These are phyloP conservation scores for Drosophila malerkotliana DNA, from an alignment of 1,140 invertebrate species.

Conservation along the genomic window DNA sequence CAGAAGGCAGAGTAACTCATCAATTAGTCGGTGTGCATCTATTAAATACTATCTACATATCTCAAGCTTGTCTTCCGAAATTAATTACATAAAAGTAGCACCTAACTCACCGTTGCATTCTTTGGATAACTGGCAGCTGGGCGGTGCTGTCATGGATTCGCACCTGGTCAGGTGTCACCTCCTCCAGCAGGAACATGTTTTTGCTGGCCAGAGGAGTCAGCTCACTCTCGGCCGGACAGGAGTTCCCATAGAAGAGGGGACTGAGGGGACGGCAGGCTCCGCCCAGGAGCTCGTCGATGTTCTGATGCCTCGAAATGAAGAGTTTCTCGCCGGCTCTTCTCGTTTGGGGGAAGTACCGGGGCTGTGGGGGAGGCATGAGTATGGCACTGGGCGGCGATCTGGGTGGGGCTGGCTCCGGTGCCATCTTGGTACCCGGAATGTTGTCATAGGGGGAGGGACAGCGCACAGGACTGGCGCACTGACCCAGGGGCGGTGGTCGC, in stretches of 20 bases:
- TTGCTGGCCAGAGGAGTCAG: conserved; percentile 44
- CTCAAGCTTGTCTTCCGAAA: no score
- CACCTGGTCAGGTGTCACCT: conserved; percentile 87
- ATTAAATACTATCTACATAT: no score
- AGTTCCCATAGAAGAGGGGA: conserved; percentile 85
- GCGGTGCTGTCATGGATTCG: conserved; percentile 91
- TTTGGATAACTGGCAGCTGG: conserved; percentile 88
- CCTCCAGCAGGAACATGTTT: conserved; percentile 77
- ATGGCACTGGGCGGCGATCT: not conserved
- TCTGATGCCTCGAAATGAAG: conserved; percentile 91
- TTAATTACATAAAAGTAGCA: not conserved
- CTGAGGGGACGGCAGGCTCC: conserved; percentile 86
- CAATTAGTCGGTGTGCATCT: not conserved
- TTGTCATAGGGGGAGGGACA: conserved; percentile 89
- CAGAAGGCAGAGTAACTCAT: not conserved
- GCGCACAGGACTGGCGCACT: conserved; percentile 89
- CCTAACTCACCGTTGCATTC: conserved; percentile 75
- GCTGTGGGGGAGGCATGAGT: conserved; percentile 27
- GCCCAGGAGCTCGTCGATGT: conserved; percentile 93
- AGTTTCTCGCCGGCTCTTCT: conserved; percentile 83
- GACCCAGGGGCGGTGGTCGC: conserved; percentile 87
- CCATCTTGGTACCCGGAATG: conserved; percentile 82
- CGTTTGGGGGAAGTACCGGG: conserved; percentile 70
- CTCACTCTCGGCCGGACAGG: conserved; percentile 30
- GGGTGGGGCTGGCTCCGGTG: conserved; percentile 18